Conservation (phyloP, 1,140 invertebrate species). For the Drosophila hydei region DNA sequence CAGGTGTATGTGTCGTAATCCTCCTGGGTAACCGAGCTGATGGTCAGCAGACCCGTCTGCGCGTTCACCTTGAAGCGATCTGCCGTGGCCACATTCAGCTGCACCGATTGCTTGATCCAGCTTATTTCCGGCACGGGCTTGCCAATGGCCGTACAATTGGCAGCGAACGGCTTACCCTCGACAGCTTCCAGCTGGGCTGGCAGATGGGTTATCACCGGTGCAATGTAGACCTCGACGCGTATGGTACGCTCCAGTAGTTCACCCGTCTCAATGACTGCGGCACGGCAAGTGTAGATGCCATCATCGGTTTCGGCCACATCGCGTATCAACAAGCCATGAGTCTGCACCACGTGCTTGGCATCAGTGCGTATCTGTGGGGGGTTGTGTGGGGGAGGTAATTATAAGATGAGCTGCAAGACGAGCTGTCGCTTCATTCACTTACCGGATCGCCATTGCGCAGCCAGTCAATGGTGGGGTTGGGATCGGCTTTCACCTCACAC, state of each 20-base stretch:
- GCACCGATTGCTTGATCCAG: slow-evolving; percentile 90
- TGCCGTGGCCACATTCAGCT: slow-evolving; percentile 88
- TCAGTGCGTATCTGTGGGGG: slow-evolving; percentile 85
- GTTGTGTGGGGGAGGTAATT: not conserved
- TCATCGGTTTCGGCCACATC: slow-evolving; percentile 92
- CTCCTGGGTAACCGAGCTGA: slow-evolving; percentile 90
- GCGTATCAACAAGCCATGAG: slow-evolving; percentile 91
- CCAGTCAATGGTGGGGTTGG: slow-evolving; percentile 93
- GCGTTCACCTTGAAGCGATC: slow-evolving; percentile 91
- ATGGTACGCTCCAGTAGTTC: slow-evolving; percentile 90
- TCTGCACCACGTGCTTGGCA: slow-evolving; percentile 89
- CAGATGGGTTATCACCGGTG: slow-evolving; percentile 88
- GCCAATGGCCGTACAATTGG: slow-evolving; percentile 91
- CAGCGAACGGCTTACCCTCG: slow-evolving; percentile 90
- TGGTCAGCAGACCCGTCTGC: slow-evolving; percentile 88
- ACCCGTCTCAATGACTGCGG: slow-evolving; percentile 91
- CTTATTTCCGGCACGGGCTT: slow-evolving; percentile 92
- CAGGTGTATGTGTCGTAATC: slow-evolving; percentile 93
- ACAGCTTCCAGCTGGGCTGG: slow-evolving; percentile 87
- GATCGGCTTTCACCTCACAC: slow-evolving; percentile 93
- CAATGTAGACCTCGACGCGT: slow-evolving; percentile 91
- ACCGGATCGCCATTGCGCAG: slow-evolving; percentile 89
- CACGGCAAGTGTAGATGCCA: slow-evolving; percentile 93
- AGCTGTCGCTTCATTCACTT: slow-evolving; percentile 44
- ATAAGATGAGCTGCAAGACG: not conserved